A percentile compares a stretch with the other conserved stretches of the same genome.
Evolutionary conservation across 2,888 invertebrate genomes (phyloP).

Genomic region (Eucriotettix oculatus): DNA sequence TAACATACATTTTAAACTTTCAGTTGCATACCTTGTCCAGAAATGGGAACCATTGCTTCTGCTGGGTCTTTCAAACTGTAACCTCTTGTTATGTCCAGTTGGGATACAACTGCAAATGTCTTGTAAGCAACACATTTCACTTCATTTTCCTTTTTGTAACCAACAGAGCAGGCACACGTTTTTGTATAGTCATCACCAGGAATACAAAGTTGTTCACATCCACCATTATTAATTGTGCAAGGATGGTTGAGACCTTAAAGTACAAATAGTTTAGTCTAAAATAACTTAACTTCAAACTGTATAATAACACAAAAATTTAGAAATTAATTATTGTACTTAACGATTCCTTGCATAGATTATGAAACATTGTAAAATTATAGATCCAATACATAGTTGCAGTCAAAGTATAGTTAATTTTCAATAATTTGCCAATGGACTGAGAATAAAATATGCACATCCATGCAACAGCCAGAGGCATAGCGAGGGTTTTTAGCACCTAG

Average conservation of each 20-base stretch:
- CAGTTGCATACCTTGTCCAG: slow-evolving; percentile 39
- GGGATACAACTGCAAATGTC: slow-evolving; percentile 84
- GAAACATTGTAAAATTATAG: no score
- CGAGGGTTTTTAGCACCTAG: no score
- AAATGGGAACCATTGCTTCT: slow-evolving; percentile 89
- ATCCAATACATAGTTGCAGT: no score
- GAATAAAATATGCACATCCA: no score
- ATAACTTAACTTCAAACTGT: not conserved
- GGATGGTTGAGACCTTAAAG: slow-evolving; percentile 55
- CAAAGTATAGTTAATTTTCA: no score
- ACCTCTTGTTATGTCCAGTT: slow-evolving; percentile 73
- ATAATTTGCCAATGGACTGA: no score
- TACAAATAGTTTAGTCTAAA: slow-evolving; percentile 1
- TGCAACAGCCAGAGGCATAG: no score
- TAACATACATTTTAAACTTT: not conserved
- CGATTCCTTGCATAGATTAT: no score
- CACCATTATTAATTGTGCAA: slow-evolving; percentile 72
- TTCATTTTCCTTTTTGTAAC: slow-evolving; percentile 65
- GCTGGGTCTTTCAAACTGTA: slow-evolving; percentile 70
- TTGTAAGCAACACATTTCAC: slow-evolving; percentile 63
- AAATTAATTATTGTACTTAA: no score
- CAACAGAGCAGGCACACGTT: slow-evolving; percentile 80
- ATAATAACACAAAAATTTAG: not conserved
- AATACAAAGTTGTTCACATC: slow-evolving; percentile 88
- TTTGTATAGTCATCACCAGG: slow-evolving; percentile 61